These are phyloP conservation scores for Penelope pileata DNA, from an alignment of 2,113 vertebrate species.

Conservation along the genomic window DNA sequence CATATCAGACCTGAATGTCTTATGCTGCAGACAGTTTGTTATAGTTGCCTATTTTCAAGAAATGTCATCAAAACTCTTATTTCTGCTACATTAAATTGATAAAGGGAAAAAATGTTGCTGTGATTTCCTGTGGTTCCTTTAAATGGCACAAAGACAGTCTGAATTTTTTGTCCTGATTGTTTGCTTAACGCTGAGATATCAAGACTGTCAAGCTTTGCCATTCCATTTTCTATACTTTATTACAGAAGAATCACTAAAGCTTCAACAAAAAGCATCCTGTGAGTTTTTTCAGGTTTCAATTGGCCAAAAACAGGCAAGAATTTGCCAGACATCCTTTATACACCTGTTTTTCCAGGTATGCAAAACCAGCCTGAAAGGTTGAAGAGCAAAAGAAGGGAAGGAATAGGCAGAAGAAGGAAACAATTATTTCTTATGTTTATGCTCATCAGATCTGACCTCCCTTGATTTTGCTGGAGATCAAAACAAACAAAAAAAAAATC, in stretches of 20 bases:
- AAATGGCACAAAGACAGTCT: background rate
- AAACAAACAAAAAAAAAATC: background rate
- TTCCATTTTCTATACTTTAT: background rate
- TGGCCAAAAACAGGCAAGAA: background rate
- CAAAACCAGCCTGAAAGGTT: background rate
- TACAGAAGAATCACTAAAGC: background rate
- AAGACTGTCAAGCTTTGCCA: background rate
- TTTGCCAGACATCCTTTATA: background rate
- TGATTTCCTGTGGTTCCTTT: slow-evolving; percentile 25
- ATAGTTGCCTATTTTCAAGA: slow-evolving; percentile 37
- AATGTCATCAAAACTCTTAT: slow-evolving; percentile 48
- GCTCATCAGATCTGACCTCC: background rate
- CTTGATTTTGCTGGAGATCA: background rate
- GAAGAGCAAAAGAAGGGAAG: background rate
- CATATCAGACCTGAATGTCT: slow-evolving; percentile 57
- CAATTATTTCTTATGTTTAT: background rate
- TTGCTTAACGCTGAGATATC: slow-evolving; percentile 13
- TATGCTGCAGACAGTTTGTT: slow-evolving; percentile 24
- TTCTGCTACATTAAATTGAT: slow-evolving; percentile 32
- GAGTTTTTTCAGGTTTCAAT: background rate
- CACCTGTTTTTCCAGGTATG: background rate
- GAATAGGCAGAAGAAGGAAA: background rate
- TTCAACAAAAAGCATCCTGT: background rate
- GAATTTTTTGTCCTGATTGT: slow-evolving; percentile 9
- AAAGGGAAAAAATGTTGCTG: slow-evolving; percentile 10